phyloP scores from a whole-genome alignment of 2,113 vertebrate species.

The Laterallus jamaicensis region DNA sequence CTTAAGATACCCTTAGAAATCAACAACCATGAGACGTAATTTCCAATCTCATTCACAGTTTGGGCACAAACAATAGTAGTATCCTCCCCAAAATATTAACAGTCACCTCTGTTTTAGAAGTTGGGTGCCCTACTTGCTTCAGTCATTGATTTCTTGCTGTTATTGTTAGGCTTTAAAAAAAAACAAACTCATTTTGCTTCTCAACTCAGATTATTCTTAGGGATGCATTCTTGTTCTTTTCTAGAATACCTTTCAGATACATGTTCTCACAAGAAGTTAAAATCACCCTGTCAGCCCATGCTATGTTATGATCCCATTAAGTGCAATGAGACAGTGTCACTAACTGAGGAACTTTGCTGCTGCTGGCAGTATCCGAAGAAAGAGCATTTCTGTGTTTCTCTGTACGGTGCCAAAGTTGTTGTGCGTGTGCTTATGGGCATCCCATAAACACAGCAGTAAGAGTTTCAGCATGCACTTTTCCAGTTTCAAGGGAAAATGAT shows the following conservation, averaged over 20 bases:
- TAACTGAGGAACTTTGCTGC: neutral
- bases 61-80: neutral
- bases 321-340: neutral
- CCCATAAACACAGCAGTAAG: fast-evolving
- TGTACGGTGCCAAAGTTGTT: neutral
- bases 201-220: neutral
- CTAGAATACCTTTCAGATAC: neutral
- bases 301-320: neutral
- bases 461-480: neutral
- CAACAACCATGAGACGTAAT: neutral
- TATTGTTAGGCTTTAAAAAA: neutral
- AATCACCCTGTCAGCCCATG: neutral
- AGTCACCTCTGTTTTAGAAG: neutral
- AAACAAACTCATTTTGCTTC: neutral
- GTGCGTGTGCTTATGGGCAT: neutral
- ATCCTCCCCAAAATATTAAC: neutral
- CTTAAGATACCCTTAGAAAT: neutral
- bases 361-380: neutral
- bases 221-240: neutral
- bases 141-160: neutral
- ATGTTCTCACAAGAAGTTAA: neutral
- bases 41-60: neutral
- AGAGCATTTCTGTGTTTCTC: neutral
- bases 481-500: neutral
- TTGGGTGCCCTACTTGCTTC: neutral